These are phyloP conservation scores for Tetanocera ferruginea DNA, from an alignment of 2,888 invertebrate genomes.

Conservation along the genomic window DNA sequence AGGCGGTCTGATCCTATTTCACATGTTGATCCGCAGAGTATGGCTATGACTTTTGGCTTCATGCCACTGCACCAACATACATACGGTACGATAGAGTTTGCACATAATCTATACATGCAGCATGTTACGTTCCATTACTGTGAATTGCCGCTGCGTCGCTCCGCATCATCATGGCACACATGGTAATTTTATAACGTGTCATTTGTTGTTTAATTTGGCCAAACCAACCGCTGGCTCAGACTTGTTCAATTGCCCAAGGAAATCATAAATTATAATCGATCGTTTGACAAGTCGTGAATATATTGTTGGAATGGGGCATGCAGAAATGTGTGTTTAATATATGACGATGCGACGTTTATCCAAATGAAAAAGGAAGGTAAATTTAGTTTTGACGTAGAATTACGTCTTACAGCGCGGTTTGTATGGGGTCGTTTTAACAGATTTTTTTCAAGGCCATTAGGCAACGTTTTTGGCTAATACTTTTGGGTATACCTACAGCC, in stretches of 20 bases:
- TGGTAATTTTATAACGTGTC: slow-evolving; percentile 55
- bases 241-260: slow-evolving; percentile 56
- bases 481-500: too few relatives aligned
- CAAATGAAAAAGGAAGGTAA: not conserved
- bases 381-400: too few relatives aligned
- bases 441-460: too few relatives aligned
- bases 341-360: slow-evolving; percentile 19
- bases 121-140: not conserved
- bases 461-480: too few relatives aligned
- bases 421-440: too few relatives aligned
- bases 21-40: not conserved
- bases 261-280: slow-evolving; percentile 65
- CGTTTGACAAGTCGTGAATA: slow-evolving; percentile 59
- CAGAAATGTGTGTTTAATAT: slow-evolving; percentile 14
- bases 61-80: not conserved
- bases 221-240: slow-evolving; percentile 20
- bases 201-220: slow-evolving; percentile 52
- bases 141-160: not conserved
- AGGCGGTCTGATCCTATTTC: slow-evolving; percentile 28
- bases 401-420: too few relatives aligned
- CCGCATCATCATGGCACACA: not conserved
- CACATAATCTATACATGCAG: not conserved
- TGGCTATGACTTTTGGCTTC: not conserved
- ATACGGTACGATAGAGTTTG: not conserved
- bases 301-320: slow-evolving; percentile 8